Base-by-base conservation (phyloP, 2,797 vertebrate genomes). In the Muraenolepis orangiensis region DNA sequence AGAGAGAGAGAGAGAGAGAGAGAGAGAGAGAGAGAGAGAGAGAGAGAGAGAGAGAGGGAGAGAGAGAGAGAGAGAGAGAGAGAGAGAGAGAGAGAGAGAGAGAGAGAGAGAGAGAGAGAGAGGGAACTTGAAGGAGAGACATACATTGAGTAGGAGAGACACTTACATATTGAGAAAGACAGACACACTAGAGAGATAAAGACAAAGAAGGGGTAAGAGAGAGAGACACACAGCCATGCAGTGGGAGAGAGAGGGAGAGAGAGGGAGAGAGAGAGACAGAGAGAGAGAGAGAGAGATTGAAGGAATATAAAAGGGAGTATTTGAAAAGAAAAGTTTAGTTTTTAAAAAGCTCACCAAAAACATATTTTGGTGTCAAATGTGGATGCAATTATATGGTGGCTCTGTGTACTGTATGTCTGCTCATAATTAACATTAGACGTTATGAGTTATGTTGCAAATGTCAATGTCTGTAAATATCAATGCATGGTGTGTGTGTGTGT, bases 301-400 rank as follows among this genome's bases (percentile, higher is more conserved):
- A 80, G 78, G 81, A 64, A 81, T 31, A 74, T n/a, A 66, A 72
- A 70, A 36, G 30, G 69, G 12, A 66, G 42, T 74, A 42, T 72
- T 83, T 75, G 80, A 84, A 81, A 76, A 79, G 76, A 81, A 85
- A 88, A 78, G 73, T 81, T 87, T 61, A 23, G 31, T 78, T 82
- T 61, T 18, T 18, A 61, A 72, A 75, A 71, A 83, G 84, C 75
- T 84, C 70, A 20, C 16, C n/a, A n/a, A n/a, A n/a, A n/a, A n/a
- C n/a, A n/a, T n/a, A n/a, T n/a, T n/a, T n/a, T n/a, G n/a, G n/a
- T n/a, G n/a, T n/a, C n/a, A n/a, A n/a, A n/a, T n/a, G n/a, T n/a
- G n/a, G n/a, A n/a, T n/a, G n/a, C n/a, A n/a, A n/a, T n/a, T n/a
- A n/a, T n/a, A n/a, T n/a, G n/a, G n/a, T n/a, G n/a, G n/a, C n/a